Conservation (phyloP, 1,140 invertebrate genomes). For the Ooceraea biroi region DNA sequence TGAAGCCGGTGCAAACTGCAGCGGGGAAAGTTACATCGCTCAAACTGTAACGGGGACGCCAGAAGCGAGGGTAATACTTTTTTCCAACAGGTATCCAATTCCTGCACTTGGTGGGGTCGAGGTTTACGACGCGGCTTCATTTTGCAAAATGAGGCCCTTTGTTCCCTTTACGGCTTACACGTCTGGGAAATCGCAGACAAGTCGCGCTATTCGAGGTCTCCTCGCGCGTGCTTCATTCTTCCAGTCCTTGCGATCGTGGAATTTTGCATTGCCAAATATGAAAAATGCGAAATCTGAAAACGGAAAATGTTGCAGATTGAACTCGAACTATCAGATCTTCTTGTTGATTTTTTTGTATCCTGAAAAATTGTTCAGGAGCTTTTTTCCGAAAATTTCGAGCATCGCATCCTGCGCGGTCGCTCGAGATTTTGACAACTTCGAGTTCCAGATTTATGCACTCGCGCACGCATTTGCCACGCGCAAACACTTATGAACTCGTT, state of each 20-base stretch:
- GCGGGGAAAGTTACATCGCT: neutral
- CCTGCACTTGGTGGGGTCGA: neutral
- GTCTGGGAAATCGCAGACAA: neutral
- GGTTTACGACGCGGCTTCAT: neutral
- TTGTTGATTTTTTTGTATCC: too few relatives aligned
- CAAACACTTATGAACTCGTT: slow-evolving; percentile 69
- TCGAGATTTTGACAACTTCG: slow-evolving; percentile 22
- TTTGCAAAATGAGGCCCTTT: slow-evolving; percentile 6
- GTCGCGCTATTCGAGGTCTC: too few relatives aligned
- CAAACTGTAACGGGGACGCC: neutral
- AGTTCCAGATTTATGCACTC: slow-evolving; percentile 31
- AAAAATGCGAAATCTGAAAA: too few relatives aligned
- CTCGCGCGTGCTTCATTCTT: too few relatives aligned
- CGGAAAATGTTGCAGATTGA: neutral
- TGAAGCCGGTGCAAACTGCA: neutral
- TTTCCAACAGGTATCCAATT: neutral
- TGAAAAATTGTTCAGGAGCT: neutral
- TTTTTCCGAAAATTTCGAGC: neutral
- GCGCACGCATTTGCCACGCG: slow-evolving; percentile 22
- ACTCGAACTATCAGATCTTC: too few relatives aligned
- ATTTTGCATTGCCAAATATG: slow-evolving; percentile 6
- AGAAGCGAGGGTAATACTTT: neutral
- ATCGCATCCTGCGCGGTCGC: neutral
- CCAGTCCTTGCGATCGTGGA: neutral
- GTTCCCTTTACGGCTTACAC: slow-evolving; percentile 12